Conservation (phyloP, 1,140 invertebrate species). For the Drosophila watanabei region DNA sequence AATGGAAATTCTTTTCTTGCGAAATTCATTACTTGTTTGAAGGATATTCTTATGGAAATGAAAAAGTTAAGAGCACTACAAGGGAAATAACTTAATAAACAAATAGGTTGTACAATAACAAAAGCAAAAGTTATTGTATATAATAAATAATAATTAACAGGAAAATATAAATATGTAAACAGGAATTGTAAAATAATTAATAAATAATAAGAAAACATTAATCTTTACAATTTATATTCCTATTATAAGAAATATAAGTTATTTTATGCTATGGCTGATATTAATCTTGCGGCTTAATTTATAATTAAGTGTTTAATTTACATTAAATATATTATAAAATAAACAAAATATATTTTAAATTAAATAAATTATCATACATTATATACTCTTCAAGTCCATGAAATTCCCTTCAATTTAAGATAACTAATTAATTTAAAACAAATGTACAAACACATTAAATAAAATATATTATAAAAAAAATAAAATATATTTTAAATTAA, state of each 20-base stretch:
- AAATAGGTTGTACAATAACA: not conserved
- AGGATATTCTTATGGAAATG: not conserved
- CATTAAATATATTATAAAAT: too few relatives aligned
- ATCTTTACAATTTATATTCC: not conserved
- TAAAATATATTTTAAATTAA: too few relatives aligned
- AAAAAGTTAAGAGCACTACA: not conserved
- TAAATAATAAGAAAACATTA: not conserved
- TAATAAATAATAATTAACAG: not conserved
- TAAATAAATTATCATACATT: too few relatives aligned
- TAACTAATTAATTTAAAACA: too few relatives aligned
- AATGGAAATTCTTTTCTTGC: constrained; percentile 49
- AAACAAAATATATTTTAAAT: too few relatives aligned
- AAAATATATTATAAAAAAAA: too few relatives aligned
- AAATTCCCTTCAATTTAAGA: too few relatives aligned
- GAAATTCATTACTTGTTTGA: constrained; percentile 22
- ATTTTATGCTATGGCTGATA: not conserved
- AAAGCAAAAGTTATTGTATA: not conserved
- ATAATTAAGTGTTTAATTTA: too few relatives aligned
- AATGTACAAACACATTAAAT: too few relatives aligned
- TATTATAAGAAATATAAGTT: not conserved
- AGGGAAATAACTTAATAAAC: not conserved
- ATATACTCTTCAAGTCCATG: too few relatives aligned
- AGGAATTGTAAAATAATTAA: too few relatives aligned
- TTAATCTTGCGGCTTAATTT: too few relatives aligned
- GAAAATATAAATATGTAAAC: not conserved